phyloP scores from a whole-genome alignment of 2,113 vertebrate genomes.

The Melanotaenia duboulayi region DNA sequence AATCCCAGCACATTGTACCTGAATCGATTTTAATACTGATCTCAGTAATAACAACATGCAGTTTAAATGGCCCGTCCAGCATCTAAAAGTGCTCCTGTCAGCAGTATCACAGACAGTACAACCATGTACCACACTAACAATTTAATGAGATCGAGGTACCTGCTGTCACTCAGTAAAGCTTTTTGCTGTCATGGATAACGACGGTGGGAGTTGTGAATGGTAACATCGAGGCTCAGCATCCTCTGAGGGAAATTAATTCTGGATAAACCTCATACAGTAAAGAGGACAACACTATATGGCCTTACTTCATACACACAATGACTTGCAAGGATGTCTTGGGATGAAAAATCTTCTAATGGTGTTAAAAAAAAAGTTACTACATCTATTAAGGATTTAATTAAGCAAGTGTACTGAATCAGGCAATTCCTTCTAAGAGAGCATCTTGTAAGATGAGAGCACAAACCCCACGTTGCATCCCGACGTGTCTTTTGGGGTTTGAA shows the following conservation, averaged over 20 bases:
- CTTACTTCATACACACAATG: slow-evolving; percentile 26
- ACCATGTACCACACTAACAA: background rate
- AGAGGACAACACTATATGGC: slow-evolving; percentile 13
- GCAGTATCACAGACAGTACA: slow-evolving; percentile 34
- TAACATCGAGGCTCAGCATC: background rate
- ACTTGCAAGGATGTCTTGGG: background rate
- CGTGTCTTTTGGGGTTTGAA: no score
- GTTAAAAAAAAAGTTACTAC: no score
- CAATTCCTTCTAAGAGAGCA: no score
- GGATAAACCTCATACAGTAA: slow-evolving; percentile 46
- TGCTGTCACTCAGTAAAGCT: slow-evolving; percentile 50
- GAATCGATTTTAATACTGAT: slow-evolving; percentile 27
- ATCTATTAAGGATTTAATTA: no score
- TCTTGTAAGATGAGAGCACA: no score
- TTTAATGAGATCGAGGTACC: slow-evolving; percentile 49
- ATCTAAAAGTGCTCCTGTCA: slow-evolving; percentile 50
- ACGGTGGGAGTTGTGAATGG: slow-evolving; percentile 32
- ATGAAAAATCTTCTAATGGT: no score
- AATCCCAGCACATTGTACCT: slow-evolving; percentile 7
- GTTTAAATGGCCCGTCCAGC: slow-evolving; percentile 9
- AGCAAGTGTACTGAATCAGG: no score
- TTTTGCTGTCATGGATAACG: slow-evolving; percentile 55
- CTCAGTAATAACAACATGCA: slow-evolving; percentile 25
- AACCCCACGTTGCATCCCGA: no score
- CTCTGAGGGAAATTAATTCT: slow-evolving; percentile 37